These are phyloP conservation scores for Xiphorhynchus erythropygius DNA, from an alignment of 2,797 vertebrate species.

Conservation along the genomic window DNA sequence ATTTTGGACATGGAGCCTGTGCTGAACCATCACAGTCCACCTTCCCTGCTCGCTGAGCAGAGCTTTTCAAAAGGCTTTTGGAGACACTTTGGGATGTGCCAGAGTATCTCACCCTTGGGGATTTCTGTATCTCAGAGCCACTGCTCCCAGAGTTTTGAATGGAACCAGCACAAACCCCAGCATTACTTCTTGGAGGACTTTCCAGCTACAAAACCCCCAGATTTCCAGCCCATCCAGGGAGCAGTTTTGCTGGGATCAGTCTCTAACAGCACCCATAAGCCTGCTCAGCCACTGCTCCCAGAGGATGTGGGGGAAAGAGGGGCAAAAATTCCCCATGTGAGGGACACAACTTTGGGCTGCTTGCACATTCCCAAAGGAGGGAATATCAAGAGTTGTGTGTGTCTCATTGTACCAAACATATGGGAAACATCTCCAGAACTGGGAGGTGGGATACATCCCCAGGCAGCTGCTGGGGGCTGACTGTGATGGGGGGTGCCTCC, in stretches of 20 bases:
- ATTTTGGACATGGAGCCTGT: accelerated
- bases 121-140: neutral
- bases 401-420: neutral
- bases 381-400: accelerated
- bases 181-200: neutral
- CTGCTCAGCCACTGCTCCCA: neutral
- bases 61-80: neutral
- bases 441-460: neutral
- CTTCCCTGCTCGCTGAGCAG: neutral
- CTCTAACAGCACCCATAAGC: accelerated
- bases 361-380: neutral
- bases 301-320: neutral
- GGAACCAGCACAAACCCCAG: neutral
- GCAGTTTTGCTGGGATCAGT: neutral
- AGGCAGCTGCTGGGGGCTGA: neutral
- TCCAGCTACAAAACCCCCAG: neutral
- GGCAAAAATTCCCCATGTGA: neutral
- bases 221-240: neutral
- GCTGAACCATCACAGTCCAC: accelerated
- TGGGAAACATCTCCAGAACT: neutral
- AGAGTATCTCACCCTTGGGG: neutral
- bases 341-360: neutral
- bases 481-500: neutral
- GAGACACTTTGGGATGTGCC: neutral
- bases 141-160: neutral